Evolutionary conservation across 2,888 invertebrate genomes (phyloP), one percentile per base, ranked within the genome.

Genomic region (Rotaria socialis): DNA sequence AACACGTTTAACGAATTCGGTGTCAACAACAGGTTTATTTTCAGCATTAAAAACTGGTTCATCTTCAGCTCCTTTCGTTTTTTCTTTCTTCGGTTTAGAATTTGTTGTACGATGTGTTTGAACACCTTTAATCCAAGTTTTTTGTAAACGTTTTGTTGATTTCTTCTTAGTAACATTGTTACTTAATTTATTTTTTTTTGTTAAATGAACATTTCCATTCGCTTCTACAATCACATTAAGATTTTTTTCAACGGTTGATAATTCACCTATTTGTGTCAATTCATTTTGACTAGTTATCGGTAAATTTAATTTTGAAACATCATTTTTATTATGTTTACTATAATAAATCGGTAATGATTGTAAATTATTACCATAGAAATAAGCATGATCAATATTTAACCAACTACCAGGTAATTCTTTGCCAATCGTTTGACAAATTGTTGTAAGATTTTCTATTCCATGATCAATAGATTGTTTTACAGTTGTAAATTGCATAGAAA

Each of bases 321-420:
- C 80, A 43, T 80, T 80, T 80, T 80, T 80, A 22, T 14, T 47
- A 80, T 80, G 80, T 80, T 7, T 24, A 80, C 80, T 80, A 47
- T 80, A 80, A 80, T 80, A 80, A 47, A 80, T 80, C 47, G 80
- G 80, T 80, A 80, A 80, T 43, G 80, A 80, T 47, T 47, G 80
- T 80, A 80, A 47, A 80, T 80, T 80, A 80, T 80, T 80, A 7
- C 80, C 80, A 80, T 80, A 80, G 2, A 80, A 47, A 80, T 80
- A 47, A n/a, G 80, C 80, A 47, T 80, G 80, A 80, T 24, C 43
- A 80, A 80, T 43, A 80, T 80, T 80, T 47, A 80, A 47, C 80
- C 80, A 80, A 80, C 80, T 47, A 47, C 80, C 80, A 3, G 80
- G 80, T 80, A 80, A 47, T 47, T 80, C 80, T 80, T 80, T 22